These are phyloP conservation scores for Apostichopus leukothele DNA, from an alignment of 53 echinoderm and acorn worm genomes.

Conservation along the genomic window DNA sequence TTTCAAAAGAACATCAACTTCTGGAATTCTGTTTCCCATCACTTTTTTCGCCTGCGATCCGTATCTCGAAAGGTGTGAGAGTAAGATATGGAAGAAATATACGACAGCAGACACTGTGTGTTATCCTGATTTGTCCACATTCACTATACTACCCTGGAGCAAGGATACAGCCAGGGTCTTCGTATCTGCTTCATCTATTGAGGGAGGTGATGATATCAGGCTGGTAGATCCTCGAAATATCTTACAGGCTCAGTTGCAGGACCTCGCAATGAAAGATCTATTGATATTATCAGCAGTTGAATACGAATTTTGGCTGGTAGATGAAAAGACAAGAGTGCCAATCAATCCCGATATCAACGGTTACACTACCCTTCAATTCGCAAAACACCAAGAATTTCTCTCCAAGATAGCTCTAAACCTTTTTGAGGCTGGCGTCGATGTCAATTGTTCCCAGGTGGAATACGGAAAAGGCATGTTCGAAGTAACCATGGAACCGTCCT, in stretches of 20 bases:
- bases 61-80: conserved; percentile 3
- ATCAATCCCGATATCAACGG: conserved; percentile 54
- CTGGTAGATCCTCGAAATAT: not conserved
- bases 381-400: conserved; percentile 24
- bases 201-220: not conserved
- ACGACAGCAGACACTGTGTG: conserved; percentile 62
- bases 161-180: conserved; percentile 68
- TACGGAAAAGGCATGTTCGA: conserved; percentile 59
- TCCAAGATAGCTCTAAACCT: conserved; percentile 51
- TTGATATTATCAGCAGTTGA: conserved; percentile 74
- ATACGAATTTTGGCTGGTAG: conserved; percentile 76
- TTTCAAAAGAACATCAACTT: conserved; percentile 50
- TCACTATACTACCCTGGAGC: conserved; percentile 71
- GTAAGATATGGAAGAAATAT: conserved; percentile 58
- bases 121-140: conserved; percentile 71
- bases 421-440: conserved; percentile 55
- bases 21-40: conserved; percentile 55
- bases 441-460: conserved; percentile 57
- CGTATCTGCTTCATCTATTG: conserved; percentile 46
- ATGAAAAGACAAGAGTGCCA: conserved; percentile 59
- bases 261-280: conserved; percentile 54
- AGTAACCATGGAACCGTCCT: conserved; percentile 59
- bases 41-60: conserved; percentile 61
- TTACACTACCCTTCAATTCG: conserved; percentile 44
- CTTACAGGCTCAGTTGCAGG: conserved; percentile 66